These are phyloP conservation scores for Papilio elwesi DNA, from an alignment of 2,888 invertebrate genomes.

Conservation along the genomic window DNA sequence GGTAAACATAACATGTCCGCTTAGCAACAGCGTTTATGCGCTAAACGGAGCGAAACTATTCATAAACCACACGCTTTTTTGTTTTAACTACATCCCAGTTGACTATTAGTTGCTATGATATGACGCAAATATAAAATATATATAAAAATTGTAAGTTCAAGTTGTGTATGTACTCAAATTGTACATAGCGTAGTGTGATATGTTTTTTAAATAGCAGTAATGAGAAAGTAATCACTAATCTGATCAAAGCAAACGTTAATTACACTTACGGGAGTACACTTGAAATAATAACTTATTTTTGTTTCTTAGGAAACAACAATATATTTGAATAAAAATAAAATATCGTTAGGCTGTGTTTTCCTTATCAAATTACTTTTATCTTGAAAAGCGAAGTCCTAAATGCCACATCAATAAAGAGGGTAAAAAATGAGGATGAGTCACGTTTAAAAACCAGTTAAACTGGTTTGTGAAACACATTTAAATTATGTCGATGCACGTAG, in stretches of 20 bases:
- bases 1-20: constrained; percentile 80
- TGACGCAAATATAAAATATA: constrained; percentile 39
- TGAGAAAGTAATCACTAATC: not conserved
- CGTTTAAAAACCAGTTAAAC: constrained; percentile 1
- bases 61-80: constrained; percentile 76
- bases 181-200: too few species aligned
- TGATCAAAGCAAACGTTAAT: not conserved
- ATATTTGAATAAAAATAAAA: not conserved
- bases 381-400: constrained; percentile 22
- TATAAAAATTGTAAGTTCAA: not conserved
- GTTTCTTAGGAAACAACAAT: too few species aligned
- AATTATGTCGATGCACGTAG: constrained; percentile 12
- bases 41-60: constrained; percentile 79
- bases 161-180: not conserved
- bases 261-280: not conserved
- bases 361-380: constrained; percentile 39
- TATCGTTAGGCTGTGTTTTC: constrained; percentile 38
- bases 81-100: constrained; percentile 74
- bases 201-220: not conserved
- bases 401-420: constrained; percentile 32
- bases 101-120: constrained; percentile 61
- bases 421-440: constrained; percentile 32
- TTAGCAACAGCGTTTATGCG: constrained; percentile 74
- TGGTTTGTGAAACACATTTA: constrained; percentile 30
- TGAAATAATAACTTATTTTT: too few species aligned